Base-by-base conservation (phyloP, 2,888 invertebrate species). In the Pristionchus maxplancki region DNA sequence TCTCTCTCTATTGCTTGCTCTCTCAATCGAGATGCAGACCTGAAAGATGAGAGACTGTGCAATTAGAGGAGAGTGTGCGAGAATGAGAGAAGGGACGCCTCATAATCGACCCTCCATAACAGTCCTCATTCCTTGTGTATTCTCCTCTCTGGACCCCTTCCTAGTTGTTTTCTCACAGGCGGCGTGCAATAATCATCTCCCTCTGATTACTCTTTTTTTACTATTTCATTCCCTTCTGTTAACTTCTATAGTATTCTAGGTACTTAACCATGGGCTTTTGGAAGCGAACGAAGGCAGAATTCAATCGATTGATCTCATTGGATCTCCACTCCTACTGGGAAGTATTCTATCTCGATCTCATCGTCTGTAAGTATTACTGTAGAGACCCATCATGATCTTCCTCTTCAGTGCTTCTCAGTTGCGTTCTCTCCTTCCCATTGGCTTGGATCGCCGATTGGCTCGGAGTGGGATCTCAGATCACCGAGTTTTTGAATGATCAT, bases 311-410 rank as follows among this genome's bases (percentile, higher is more conserved):
- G 20, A 13, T 71, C 71, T 20, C 71, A 20, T 20, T 71, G 15
- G 9, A 71, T 71, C 71, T 71, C 37, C 71, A 71, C 37, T 71
- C 71, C 15, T 71, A 71, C 37, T 71, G 71, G 71, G 71, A 71
- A 24, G 71, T 71, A n/a, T 71, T 71, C 71, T 71, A 71, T 40
- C 20, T 71, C 1, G 71, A 71, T 37, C 11, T 71, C 20, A 2
- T 71, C 37, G 20, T 17, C 71, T 31, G 71, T 71, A 20, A 71
- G 71, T 34, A 24, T 20, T 58, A n/a, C 6, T 58, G 58, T n/a
- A n/a, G n/a, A 6, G 58, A 58, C 8, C n/a, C n/a, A 24, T 24
- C 1, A 6, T 58, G 24, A n/a, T 37, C 71, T 0, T 58, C n/a
- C n/a, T n/a, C n/a, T 71, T 40, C 37, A 71, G 71, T 71, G 37